phyloP scores from a whole-genome alignment of 2,113 vertebrate genomes.

The Centropus bengalensis region DNA sequence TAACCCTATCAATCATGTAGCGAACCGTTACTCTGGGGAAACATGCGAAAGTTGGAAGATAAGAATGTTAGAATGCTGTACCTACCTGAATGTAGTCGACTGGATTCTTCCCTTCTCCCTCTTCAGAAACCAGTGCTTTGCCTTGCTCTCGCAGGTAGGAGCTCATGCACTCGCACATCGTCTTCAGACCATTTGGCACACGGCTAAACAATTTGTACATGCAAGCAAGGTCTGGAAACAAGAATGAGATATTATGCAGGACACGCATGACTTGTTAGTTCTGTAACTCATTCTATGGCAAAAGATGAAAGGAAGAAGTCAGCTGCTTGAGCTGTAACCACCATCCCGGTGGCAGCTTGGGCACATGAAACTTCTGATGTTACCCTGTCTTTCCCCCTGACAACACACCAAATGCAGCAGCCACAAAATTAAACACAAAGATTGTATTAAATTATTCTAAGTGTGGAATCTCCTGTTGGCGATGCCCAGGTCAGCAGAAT shows the following conservation, averaged over 20 bases:
- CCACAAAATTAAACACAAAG: background rate
- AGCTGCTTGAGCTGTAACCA: background rate
- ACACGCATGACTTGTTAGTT: background rate
- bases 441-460: background rate
- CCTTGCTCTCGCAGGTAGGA: conserved; percentile 95
- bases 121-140: conserved; percentile 96
- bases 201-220: conserved; percentile 99
- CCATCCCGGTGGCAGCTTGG: background rate
- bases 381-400: background rate
- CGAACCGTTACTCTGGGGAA: background rate
- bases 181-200: conserved; percentile 96
- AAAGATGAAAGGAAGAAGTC: background rate
- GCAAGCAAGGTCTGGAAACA: conserved; percentile 89
- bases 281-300: background rate
- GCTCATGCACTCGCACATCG: conserved; percentile 99
- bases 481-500: background rate
- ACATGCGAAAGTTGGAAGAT: background rate
- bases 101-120: conserved; percentile 97
- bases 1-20: background rate
- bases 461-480: background rate
- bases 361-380: background rate
- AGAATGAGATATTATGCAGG: conserved; percentile 27
- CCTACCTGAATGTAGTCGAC: conserved; percentile 97
- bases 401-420: background rate
- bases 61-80: background rate